A percentile compares a stretch with the other conserved stretches of the same genome.
Conservation (phyloP, 2,113 vertebrate genomes). For the Lagopus leucura region DNA sequence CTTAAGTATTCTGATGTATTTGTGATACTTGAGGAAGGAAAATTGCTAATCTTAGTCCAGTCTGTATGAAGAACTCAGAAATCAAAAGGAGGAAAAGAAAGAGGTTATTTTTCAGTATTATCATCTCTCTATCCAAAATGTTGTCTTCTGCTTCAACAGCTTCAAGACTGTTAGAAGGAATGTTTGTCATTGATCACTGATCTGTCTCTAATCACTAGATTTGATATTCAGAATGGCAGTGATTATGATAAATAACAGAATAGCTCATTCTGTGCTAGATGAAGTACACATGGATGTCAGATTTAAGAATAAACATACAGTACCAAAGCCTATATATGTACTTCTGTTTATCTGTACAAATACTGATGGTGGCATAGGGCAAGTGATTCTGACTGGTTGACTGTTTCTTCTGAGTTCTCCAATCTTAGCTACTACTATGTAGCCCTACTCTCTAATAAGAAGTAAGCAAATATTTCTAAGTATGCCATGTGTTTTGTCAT, state of each 20-base stretch:
- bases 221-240: constrained; percentile 42
- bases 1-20: neutral
- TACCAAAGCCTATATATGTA: neutral
- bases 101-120: neutral
- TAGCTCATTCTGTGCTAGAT: constrained; percentile 14
- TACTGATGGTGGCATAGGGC: neutral
- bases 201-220: neutral
- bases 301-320: neutral
- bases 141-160: constrained; percentile 45
- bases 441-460: neutral
- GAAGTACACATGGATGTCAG: constrained; percentile 38
- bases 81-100: neutral
- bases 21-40: neutral
- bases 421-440: neutral
- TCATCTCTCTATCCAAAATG: neutral
- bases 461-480: neutral
- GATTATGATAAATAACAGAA: constrained; percentile 32
- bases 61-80: neutral
- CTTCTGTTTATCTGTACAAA: neutral
- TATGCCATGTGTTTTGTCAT: neutral
- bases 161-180: constrained; percentile 52
- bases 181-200: neutral
- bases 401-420: neutral
- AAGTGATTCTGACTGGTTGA: neutral
- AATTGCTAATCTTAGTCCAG: neutral